phyloP scores from a whole-genome alignment of 1,140 invertebrate species.

The Whitmania pigra region DNA sequence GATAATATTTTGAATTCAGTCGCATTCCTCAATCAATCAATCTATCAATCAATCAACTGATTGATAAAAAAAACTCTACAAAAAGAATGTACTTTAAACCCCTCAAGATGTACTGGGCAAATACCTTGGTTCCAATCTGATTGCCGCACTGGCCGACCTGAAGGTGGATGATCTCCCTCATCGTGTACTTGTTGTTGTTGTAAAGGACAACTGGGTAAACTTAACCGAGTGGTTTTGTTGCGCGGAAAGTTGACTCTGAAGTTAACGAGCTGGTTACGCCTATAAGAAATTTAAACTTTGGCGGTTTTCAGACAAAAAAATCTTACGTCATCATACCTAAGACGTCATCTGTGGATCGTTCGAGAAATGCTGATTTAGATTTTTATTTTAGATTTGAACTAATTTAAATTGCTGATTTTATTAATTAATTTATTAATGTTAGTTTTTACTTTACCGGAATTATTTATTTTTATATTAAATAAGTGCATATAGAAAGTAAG shows the following conservation, averaged over 20 bases:
- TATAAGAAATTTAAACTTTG: not conserved
- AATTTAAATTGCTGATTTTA: not conserved
- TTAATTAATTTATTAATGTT: not conserved
- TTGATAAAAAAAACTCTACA: not conserved
- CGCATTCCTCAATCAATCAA: no score
- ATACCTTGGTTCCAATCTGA: conserved; percentile 17
- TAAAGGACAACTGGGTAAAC: not conserved
- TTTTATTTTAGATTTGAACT: not conserved
- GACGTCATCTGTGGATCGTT: not conserved
- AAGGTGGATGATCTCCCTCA: conserved; percentile 19
- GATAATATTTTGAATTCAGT: no score
- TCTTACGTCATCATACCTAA: not conserved
- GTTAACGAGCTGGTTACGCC: not conserved
- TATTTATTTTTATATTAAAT: not conserved
- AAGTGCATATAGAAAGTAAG: no score
- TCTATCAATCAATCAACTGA: no score
- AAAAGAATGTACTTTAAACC: not conserved
- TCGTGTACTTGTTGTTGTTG: not conserved
- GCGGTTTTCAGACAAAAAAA: not conserved
- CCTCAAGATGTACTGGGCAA: not conserved
- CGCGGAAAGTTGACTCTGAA: not conserved
- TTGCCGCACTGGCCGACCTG: conserved; percentile 20
- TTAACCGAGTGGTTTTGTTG: not conserved
- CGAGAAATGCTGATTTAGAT: not conserved
- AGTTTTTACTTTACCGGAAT: not conserved